Base-by-base conservation (phyloP, 2,797 vertebrate species). In the Atherinosoma microstoma region DNA sequence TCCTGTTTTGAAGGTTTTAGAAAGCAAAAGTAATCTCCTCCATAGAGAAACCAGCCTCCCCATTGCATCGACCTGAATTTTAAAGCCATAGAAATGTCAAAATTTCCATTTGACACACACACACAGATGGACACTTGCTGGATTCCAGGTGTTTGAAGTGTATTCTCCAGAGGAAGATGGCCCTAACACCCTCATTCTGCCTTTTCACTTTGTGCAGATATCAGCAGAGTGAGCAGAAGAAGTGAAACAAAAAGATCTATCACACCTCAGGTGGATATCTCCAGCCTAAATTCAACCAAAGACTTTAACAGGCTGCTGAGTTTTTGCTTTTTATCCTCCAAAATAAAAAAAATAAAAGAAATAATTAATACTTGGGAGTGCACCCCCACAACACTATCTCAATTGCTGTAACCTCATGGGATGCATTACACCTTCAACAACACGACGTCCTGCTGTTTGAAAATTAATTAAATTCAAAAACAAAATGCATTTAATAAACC, bases 51-150 rank as follows among this genome's bases (percentile, higher is more conserved):
- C n/a, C 5, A 5, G 61, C 49, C 70, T 86, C 80, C 64, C 73
- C 22, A n/a, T 12, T 29, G 73, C 64, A 67, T 76, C 60, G 32
- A 47, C 79, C 73, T 85, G 85, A 90, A 92, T 89, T 85, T 74
- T 78, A 82, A 91, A 78, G 70, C 75, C 54, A 59, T 45, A 82
- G 77, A 94, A 94, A 94, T 94, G 92, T 93, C 92, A 93, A 89
- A 86, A 94, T 94, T 91, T 94, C 92, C 93, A 95, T 94, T 84
- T 85, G 85, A 88, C 85, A 79, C 72, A 82, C 66, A 84, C 20
- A 87, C 47, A 82, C 47, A 83, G 40, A 63, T 58, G 35, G 84
- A 73, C 74, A 63, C 36, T 65, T 73, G 83, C 67, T 80, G 75
- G 59, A 88, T 84, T 82, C 87, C 70, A 83, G 71, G 73, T 78